Conservation (phyloP, 2,888 invertebrate genomes). For the Cetonia aurata region DNA sequence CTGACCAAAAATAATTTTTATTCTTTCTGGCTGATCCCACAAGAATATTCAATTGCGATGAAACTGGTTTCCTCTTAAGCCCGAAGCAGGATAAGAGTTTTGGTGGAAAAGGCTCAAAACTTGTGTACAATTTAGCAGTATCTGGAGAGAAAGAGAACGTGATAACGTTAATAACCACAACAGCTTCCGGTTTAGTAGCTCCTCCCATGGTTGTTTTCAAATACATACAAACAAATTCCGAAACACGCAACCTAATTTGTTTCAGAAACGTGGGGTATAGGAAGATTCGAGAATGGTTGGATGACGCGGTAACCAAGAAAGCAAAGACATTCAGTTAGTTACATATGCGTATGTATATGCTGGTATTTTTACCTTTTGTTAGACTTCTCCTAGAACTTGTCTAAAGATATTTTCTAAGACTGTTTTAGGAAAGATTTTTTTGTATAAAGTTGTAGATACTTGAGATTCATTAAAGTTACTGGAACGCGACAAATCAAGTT, state of each 20-base stretch:
- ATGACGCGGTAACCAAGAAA: too few species aligned
- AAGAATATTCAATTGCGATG: slow-evolving; percentile 60
- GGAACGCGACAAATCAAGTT: too few species aligned
- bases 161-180: slow-evolving; percentile 55
- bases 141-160: slow-evolving; percentile 57
- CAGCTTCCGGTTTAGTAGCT: slow-evolving; percentile 52
- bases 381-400: too few species aligned
- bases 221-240: slow-evolving; percentile 58
- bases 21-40: too few species aligned
- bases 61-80: slow-evolving; percentile 60
- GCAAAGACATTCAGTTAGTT: slow-evolving; percentile 63
- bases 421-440: too few species aligned
- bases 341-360: slow-evolving; percentile 37
- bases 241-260: slow-evolving; percentile 51
- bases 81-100: slow-evolving; percentile 59
- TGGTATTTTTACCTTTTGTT: too few species aligned
- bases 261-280: slow-evolving; percentile 60
- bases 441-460: too few species aligned
- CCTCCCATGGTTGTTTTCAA: slow-evolving; percentile 55
- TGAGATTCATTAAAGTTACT: too few species aligned
- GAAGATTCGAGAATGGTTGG: slow-evolving; percentile 64
- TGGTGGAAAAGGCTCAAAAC: slow-evolving; percentile 58
- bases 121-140: slow-evolving; percentile 52
- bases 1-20: too few species aligned
- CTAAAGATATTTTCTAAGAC: too few species aligned